Evolutionary conservation across 2,888 invertebrate species (phyloP), one percentile per base, ranked within the genome.

Genomic region (Deilephila elpenor): DNA sequence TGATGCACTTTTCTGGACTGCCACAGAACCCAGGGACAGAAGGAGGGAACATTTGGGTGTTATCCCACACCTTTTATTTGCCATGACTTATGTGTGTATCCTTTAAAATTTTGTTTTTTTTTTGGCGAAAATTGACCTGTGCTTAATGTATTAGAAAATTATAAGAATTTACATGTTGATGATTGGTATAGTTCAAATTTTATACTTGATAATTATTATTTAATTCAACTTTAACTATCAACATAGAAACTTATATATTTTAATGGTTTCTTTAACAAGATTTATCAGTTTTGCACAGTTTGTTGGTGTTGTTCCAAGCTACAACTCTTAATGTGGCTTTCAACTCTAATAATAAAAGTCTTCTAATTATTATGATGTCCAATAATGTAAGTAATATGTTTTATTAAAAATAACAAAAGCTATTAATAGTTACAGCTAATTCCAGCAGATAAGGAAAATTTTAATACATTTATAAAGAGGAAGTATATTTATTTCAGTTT

Each of bases 361-460:
- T 99, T 34, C 96, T 99, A 19, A 99, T 99, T 25, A 99, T 99
- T 78, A 99, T 99, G 98, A 99, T 99, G 97, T 99, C 99, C 11
- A 99, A 99, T 90, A 99, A 99, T 95, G 98, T 98, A 95, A 97
- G 97, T 96, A 78, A 70, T 29, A 25, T 61, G 11, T 70, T 8
- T 37, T 61, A 29, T 32, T 2, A 61, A 29, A 20, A 19, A 25
- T 25, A 20, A 29, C 8, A n/a, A 56, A n/a, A 8, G 17, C 20
- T 29, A 17, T 32, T 20, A 59, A 44, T 14, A 44, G 44, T 44
- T 44, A 14, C 44, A 44, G 4, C 11, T 11, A 44, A 44, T 14
- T 11, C 44, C 44, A 44, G 44, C 14, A 44, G 44, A 44, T 44
- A 44, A 14, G 14, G 44, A 44, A 14, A 44, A 44, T 44, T 44